These are phyloP conservation scores for Hydrotaea cyrtoneurina DNA, from an alignment of 2,888 invertebrate genomes.

Conservation along the genomic window DNA sequence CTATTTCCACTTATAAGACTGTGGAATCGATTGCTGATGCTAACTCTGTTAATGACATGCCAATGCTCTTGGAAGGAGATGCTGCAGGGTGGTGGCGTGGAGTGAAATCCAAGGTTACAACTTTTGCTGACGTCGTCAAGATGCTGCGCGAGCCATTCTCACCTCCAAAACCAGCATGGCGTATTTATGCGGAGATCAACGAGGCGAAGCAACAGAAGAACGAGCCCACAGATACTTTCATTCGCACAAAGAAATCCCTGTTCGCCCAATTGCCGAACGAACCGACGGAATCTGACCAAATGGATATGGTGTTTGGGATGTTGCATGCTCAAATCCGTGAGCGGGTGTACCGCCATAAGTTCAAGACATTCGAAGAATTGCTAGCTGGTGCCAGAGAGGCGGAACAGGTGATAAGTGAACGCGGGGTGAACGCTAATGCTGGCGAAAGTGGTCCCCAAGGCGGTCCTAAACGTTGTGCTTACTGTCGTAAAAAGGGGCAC, in stretches of 20 bases:
- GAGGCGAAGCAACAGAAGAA: slow-evolving; percentile 61
- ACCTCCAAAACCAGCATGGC: slow-evolving; percentile 63
- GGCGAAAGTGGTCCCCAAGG: slow-evolving; percentile 32
- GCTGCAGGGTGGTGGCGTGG: slow-evolving; percentile 59
- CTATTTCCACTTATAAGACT: no score
- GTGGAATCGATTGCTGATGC: no score
- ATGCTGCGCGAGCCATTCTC: no score
- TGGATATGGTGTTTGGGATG: background rate
- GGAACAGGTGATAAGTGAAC: no score
- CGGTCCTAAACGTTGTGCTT: slow-evolving; percentile 40
- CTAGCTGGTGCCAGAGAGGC: no score
- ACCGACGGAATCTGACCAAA: background rate
- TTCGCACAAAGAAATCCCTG: slow-evolving; percentile 61
- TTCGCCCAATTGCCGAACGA: slow-evolving; percentile 58
- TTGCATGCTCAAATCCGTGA: no score
- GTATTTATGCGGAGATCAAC: slow-evolving; percentile 62
- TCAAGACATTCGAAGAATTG: no score
- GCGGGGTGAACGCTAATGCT: no score
- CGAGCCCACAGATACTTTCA: slow-evolving; percentile 59
- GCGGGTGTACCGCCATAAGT: no score
- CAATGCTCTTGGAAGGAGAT: slow-evolving; percentile 55
- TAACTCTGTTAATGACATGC: slow-evolving; percentile 61
- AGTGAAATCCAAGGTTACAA: no score
- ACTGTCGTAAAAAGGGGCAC: slow-evolving; percentile 43
- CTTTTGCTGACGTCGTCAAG: no score